These are phyloP conservation scores for Zophobas morio DNA, from an alignment of 1,140 invertebrate species.

Conservation along the genomic window DNA sequence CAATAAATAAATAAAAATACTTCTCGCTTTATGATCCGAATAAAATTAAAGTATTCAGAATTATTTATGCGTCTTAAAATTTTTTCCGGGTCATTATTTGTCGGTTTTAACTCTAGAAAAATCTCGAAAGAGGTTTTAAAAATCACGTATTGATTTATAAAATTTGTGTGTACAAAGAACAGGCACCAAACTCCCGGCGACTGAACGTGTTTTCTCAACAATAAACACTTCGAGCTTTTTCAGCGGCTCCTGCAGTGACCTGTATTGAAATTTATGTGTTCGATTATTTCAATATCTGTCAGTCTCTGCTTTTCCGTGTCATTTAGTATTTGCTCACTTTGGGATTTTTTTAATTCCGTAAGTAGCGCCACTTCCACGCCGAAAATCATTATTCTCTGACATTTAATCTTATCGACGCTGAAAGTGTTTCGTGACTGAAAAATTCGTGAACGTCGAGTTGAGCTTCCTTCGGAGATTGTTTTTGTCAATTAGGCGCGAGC, in stretches of 20 bases:
- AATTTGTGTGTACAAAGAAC: constrained; percentile 12
- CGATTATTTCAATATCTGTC: constrained; percentile 31
- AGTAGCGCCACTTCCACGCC: neutral
- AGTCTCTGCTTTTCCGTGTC: neutral
- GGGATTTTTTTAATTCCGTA: constrained; percentile 29
- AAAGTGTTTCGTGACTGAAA: constrained; percentile 43
- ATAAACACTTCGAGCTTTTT: constrained; percentile 14
- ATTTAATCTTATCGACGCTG: constrained; percentile 33
- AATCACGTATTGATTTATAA: too few relatives aligned
- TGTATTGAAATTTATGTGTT: constrained; percentile 23
- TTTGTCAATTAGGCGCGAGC: neutral
- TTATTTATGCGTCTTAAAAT: too few relatives aligned
- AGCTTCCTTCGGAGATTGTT: constrained; percentile 10
- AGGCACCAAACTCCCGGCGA: constrained; percentile 3
- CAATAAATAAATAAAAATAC: too few relatives aligned
- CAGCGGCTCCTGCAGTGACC: constrained; percentile 3
- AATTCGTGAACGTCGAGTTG: constrained; percentile 10
- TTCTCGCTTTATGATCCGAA: too few relatives aligned
- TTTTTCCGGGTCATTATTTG: too few relatives aligned
- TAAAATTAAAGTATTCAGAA: too few relatives aligned
- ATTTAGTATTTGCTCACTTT: constrained; percentile 3
- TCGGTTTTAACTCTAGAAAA: too few relatives aligned
- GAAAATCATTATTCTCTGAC: constrained; percentile 33
- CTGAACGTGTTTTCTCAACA: neutral
- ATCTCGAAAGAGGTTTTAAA: too few relatives aligned